Evolutionary conservation across 2,797 vertebrate genomes (phyloP).

Genomic region (Heterohyrax brucei): DNA sequence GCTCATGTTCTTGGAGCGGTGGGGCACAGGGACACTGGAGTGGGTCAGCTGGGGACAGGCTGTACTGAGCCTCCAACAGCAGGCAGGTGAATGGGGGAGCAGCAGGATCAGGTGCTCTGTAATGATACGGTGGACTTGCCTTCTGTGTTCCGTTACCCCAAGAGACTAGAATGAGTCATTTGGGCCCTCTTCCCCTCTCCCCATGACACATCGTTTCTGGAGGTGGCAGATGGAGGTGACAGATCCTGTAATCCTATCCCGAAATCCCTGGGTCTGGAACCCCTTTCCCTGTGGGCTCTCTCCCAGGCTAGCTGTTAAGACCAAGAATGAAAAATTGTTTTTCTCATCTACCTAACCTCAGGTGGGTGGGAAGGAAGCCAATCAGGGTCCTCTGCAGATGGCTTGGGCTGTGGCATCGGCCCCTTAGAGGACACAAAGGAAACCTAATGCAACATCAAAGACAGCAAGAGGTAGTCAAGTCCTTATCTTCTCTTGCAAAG

Average conservation of each 20-base stretch:
- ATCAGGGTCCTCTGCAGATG: conserved; percentile 40
- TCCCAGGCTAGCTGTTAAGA: conserved; percentile 24
- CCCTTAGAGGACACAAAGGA: conserved; percentile 20
- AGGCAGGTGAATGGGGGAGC: neutral
- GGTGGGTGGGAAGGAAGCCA: conserved; percentile 56
- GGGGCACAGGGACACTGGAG: fast-evolving
- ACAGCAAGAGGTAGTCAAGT: neutral
- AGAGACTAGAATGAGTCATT: neutral
- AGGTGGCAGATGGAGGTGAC: conserved; percentile 66
- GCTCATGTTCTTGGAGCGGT: neutral
- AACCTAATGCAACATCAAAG: conserved; percentile 73
- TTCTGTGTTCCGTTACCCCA: neutral
- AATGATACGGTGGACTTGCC: neutral
- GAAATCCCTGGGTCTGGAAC: neutral
- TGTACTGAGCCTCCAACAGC: neutral
- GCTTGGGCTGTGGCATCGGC: neutral
- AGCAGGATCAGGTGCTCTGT: neutral
- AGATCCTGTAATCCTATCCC: conserved; percentile 65
- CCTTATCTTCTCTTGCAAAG: conserved; percentile 14
- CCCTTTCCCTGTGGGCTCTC: neutral
- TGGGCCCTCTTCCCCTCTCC: conserved; percentile 30
- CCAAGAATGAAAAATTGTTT: conserved; percentile 51
- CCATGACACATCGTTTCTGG: conserved; percentile 53
- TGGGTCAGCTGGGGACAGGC: fast-evolving
- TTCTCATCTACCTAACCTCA: conserved; percentile 57